Conservation (phyloP, 2,888 invertebrate species). For the Oxytorus armatus region DNA sequence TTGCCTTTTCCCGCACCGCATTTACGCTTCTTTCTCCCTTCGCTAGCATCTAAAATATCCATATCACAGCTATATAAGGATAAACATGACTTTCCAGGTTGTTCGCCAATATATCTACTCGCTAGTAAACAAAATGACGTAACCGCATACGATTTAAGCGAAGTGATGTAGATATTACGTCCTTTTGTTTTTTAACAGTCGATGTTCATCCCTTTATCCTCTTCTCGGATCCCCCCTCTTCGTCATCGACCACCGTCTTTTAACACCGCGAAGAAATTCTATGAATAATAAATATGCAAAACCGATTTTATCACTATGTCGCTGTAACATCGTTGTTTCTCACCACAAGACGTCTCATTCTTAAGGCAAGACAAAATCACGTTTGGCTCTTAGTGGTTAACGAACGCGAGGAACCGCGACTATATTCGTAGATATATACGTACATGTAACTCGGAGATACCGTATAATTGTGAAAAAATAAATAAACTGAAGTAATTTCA, state of each 20-base stretch:
- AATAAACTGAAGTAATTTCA: too few relatives aligned
- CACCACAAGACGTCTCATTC: not conserved
- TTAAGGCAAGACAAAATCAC: too few relatives aligned
- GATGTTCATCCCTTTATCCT: not conserved
- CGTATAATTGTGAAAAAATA: too few relatives aligned
- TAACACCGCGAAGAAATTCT: slow-evolving; percentile 11
- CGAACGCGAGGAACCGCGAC: too few relatives aligned
- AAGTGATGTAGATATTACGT: not conserved
- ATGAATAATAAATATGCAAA: slow-evolving; percentile 53
- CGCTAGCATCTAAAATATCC: not conserved
- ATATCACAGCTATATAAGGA: not conserved
- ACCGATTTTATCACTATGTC: slow-evolving; percentile 40
- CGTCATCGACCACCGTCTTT: slow-evolving; percentile 18
- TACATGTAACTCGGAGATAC: too few relatives aligned
- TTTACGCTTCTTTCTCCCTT: not conserved
- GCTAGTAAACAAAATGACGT: not conserved
- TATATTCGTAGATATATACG: too few relatives aligned
- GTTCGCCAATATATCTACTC: not conserved
- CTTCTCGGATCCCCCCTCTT: not conserved
- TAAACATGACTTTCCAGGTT: not conserved
- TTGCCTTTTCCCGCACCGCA: slow-evolving; percentile 12
- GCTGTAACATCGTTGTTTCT: slow-evolving; percentile 13
- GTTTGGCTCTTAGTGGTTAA: too few relatives aligned
- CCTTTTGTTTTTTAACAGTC: not conserved
- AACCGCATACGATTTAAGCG: too few relatives aligned